Evolutionary conservation across 2,797 vertebrate genomes (phyloP), one percentile per base, ranked within the genome.

Genomic region (Mormyrus hasselquistii): DNA sequence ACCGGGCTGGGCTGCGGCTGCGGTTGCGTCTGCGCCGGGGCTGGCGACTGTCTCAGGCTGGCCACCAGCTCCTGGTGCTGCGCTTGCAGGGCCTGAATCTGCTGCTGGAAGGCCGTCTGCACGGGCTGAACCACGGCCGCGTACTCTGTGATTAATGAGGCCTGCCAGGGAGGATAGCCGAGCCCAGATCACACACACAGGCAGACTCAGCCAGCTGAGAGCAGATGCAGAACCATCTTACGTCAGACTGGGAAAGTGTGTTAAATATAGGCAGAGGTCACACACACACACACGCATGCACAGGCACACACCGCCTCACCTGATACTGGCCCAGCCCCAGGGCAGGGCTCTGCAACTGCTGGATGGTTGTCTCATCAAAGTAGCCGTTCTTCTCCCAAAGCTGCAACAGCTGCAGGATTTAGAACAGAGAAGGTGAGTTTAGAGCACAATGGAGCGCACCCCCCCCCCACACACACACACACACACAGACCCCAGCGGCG

Each of bases 321-420:
- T 99, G 98, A 93, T 99, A 99, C 94, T 99, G 99, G 90, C 98
- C 98, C 0, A 99, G 97, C 7, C 99, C 98, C 89, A 99, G 95
- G 0, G 97, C 98, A 0, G 99, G 99, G 94, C 97, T 99, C 95
- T 99, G 97, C 2, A 99, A 93, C 92, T 99, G 98, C 93, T 98
- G 98, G 93, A 99, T 99, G 55, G 98, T 99, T 86, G 98, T 95
- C 12, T 99, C 99, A 0, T 99, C 96, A 69, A 99, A 99, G 94
- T 99, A 99, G 3, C 98, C 97, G 0, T 99, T 99, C 92, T 99
- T 99, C 92, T 99, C 99, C 99, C 99, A 99, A 0, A 99, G 96
- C 91, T 98, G 98, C 89, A 99, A 95, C 89, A 99, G 95, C 99
- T 99, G 91, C 8, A 53, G 0, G 10, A 7, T 91, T 6, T 62